Evolutionary conservation across 2,888 invertebrate genomes (phyloP).

Genomic region (Elysia crispata): DNA sequence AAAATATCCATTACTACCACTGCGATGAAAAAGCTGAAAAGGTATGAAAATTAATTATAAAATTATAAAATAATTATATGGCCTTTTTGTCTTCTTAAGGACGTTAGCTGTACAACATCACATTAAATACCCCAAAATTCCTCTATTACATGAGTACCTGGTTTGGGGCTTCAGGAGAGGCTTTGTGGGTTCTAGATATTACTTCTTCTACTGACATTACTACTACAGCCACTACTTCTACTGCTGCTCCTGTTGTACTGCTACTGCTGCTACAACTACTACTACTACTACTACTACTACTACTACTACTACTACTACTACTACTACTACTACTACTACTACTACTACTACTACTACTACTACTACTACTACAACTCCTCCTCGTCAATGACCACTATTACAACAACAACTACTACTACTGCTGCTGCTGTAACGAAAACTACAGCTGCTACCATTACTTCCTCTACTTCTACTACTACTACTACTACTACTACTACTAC

Average conservation of each 20-base stretch:
- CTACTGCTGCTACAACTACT: too few relatives aligned
- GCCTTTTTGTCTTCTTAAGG: too few relatives aligned
- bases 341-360: conserved; percentile 9
- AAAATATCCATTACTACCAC: not conserved
- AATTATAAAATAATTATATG: too few relatives aligned
- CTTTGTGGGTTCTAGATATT: too few relatives aligned
- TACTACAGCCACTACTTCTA: too few relatives aligned
- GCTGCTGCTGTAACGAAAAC: conserved; percentile 2
- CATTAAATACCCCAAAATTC: too few relatives aligned
- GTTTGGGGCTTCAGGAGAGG: too few relatives aligned
- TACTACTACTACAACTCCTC: conserved; percentile 9
- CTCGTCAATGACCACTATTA: conserved; percentile 25
- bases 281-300: not conserved
- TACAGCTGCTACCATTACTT: not conserved
- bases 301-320: conserved; percentile 9
- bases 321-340: conserved; percentile 9
- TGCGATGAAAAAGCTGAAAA: not conserved
- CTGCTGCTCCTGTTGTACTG: not conserved
- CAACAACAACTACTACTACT: conserved; percentile 15
- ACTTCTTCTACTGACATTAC: too few relatives aligned
- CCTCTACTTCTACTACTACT: not conserved
- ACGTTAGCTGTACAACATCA: too few relatives aligned
- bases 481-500: conserved; percentile 2
- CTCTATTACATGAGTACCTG: too few relatives aligned
- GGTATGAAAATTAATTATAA: not conserved